Conservation (phyloP, 2,113 vertebrate species). For the Paradoxurus hermaphroditus region DNA sequence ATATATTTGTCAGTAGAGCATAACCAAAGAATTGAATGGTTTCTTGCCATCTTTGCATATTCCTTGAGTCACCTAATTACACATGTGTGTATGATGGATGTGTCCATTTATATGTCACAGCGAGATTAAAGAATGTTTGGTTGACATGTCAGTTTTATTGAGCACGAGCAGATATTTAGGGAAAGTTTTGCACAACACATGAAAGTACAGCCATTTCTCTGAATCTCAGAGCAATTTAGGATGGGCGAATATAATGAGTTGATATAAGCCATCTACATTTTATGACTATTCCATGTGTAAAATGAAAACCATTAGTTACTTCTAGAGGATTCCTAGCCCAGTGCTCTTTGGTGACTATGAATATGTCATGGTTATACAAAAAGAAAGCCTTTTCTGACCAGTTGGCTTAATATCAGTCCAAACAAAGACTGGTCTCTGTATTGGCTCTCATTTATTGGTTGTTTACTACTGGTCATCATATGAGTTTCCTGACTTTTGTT, state of each 20-base stretch:
- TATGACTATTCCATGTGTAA: not conserved
- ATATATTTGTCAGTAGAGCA: constrained; percentile 59
- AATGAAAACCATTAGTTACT: not conserved
- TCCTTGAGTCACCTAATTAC: not conserved
- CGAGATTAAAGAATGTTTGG: not conserved
- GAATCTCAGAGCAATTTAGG: not conserved
- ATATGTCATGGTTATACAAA: not conserved
- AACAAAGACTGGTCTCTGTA: not conserved
- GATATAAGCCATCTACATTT: not conserved
- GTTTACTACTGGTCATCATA: not conserved
- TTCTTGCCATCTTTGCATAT: constrained; percentile 15
- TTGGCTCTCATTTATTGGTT: not conserved
- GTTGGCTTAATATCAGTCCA: not conserved
- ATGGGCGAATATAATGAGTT: not conserved
- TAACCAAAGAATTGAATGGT: constrained; percentile 52
- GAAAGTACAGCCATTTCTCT: not conserved
- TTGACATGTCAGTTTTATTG: not conserved
- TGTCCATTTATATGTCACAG: not conserved
- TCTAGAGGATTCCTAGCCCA: not conserved
- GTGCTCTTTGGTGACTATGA: not conserved
- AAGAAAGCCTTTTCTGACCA: not conserved
- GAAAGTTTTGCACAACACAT: not conserved
- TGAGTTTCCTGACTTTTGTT: not conserved
- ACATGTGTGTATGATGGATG: not conserved
- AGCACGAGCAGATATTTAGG: not conserved